Evolutionary conservation across 2,113 vertebrate species (phyloP).

Genomic region (Myiagra hebetior): DNA sequence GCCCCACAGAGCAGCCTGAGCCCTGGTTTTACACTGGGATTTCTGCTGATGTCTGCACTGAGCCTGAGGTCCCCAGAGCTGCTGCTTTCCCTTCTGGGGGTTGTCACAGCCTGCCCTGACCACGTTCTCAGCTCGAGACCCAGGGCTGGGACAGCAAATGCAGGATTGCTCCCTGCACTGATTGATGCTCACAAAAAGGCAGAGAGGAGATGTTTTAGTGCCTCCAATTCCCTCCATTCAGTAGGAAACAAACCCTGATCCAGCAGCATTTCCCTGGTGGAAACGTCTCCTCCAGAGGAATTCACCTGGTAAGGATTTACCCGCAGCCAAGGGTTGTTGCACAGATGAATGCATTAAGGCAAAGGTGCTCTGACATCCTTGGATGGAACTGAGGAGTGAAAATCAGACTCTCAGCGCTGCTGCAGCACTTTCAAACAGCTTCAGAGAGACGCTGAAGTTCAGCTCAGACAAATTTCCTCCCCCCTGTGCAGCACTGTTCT

Average conservation of each 20-base stretch:
- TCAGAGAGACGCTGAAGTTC: not conserved
- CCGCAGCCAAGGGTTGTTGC: not conserved
- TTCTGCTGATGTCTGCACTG: not conserved
- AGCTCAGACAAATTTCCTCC: not conserved
- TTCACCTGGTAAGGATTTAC: not conserved
- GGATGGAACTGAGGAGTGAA: not conserved
- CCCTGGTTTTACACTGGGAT: not conserved
- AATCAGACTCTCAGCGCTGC: not conserved
- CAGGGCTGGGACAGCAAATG: not conserved
- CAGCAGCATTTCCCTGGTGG: not conserved
- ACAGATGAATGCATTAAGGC: not conserved
- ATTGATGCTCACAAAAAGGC: not conserved
- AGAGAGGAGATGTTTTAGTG: not conserved
- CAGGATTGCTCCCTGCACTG: not conserved
- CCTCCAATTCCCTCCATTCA: fast-evolving
- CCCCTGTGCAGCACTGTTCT: not conserved
- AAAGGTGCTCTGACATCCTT: not conserved
- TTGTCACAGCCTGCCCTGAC: not conserved
- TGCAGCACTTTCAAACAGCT: not conserved
- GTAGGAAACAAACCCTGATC: not conserved
- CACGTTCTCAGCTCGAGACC: fast-evolving
- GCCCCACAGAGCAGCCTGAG: not conserved
- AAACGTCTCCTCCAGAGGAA: fast-evolving
- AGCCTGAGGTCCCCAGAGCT: not conserved
- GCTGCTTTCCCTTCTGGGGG: not conserved